phyloP scores from a whole-genome alignment of 53 echinoderm and acorn worm genomes.

The Crossaster papposus region DNA sequence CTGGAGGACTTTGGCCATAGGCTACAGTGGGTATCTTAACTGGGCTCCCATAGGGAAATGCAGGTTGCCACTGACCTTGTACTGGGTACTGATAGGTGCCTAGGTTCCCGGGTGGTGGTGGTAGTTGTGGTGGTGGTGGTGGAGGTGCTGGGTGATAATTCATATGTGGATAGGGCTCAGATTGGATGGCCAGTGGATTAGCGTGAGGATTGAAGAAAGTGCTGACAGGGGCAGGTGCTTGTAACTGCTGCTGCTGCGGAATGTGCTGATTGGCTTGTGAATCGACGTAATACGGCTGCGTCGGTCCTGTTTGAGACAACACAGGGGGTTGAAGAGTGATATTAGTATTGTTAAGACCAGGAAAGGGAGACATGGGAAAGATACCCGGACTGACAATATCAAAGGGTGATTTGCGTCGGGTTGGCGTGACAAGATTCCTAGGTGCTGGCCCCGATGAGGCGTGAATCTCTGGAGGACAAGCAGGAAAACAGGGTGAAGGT shows the following conservation, averaged over 20 bases:
- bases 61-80: slow-evolving; percentile 59
- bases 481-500: slow-evolving; percentile 40
- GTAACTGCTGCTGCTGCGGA: slow-evolving; percentile 17
- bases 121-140: slow-evolving; percentile 9
- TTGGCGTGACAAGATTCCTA: slow-evolving; percentile 40
- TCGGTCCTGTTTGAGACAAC: slow-evolving; percentile 58
- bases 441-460: slow-evolving; percentile 3
- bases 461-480: slow-evolving; percentile 35
- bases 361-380: slow-evolving; percentile 64
- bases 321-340: slow-evolving; percentile 42
- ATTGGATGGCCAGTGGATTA: slow-evolving; percentile 56
- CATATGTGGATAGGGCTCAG: slow-evolving; percentile 61
- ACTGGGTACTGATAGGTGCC: slow-evolving; percentile 68
- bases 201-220: slow-evolving; percentile 63
- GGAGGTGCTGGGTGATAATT: slow-evolving; percentile 58
- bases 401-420: slow-evolving; percentile 53
- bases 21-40: slow-evolving; percentile 62
- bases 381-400: slow-evolving; percentile 54
- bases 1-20: slow-evolving; percentile 66
- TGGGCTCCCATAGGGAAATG: slow-evolving; percentile 65
- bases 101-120: slow-evolving; percentile 36
- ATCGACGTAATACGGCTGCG: slow-evolving; percentile 58
- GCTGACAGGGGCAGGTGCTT: slow-evolving; percentile 40
- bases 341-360: slow-evolving; percentile 43
- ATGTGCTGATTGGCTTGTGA: slow-evolving; percentile 44